Evolutionary conservation across 2,888 invertebrate genomes (phyloP), one percentile per base, ranked within the genome.

Genomic region (Alloplasta piceator): DNA sequence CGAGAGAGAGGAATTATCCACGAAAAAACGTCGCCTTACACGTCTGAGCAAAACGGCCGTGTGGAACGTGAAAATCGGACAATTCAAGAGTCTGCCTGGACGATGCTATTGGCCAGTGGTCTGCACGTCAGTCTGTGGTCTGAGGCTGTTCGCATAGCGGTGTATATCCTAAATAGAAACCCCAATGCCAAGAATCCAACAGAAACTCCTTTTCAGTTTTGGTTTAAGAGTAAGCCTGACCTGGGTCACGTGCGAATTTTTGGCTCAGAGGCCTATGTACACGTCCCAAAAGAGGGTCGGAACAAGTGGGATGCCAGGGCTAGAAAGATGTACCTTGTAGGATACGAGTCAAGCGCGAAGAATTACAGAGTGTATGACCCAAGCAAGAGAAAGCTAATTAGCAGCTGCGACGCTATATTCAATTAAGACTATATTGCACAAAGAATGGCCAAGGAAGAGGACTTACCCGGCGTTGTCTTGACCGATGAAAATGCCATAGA

Each of bases 21-120:
- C 26, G 78, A 82, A 39, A 73, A 70, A n/a, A 82, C 84, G 0
- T 71, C 84, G 5, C 84, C 83, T 0, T 85, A 84, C 56, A 84
- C 84, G 4, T 83, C 83, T 1, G 82, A 84, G 12, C 83, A 85
- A 70, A 86, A 85, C 55, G 85, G 84, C 0, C 71, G 82, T 36
- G 82, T 67, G 0, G 82, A 86, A 58, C 73, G 83, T 16, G 85
- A 85, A 43, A 84, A 83, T 68, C 73, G 83, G 5, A 85, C 83
- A 0, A 82, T 86, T 7, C 77, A 82, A 4, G 84, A 85, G 48
- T 74, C 78, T 9, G 85, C 84, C 0, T 70, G 82, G 10, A 83
- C 83, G 0, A 85, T 84, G 82, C 50, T 85, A 9, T 38, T 83
- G n/a, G 71, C 83, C 6, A 80, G 71, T 58, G 58, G 50, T 14